Base-by-base conservation (phyloP, 2,888 invertebrate genomes). In the Oscheius sp. region DNA sequence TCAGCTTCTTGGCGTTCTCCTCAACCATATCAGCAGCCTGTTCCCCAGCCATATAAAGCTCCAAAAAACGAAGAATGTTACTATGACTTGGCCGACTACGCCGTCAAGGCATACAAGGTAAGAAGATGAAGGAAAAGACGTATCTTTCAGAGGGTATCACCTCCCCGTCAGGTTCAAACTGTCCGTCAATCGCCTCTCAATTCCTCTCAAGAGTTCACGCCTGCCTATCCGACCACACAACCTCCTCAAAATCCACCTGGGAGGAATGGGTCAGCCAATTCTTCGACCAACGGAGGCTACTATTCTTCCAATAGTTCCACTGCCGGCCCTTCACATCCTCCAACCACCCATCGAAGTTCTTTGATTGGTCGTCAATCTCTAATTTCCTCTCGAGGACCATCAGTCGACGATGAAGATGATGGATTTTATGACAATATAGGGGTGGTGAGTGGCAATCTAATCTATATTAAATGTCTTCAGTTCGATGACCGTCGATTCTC, bases 371-470 rank as follows among this genome's bases (percentile, higher is more conserved):
- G 73, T 20, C 78, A 78, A 47, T 76, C 77, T 61, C 71, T 77
- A n/a, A 47, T 70, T 14, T 78, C 79, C n/a, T 78, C 79, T 2
- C 69, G 80, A 41, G 78, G 73, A 36, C 74, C 78, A 4, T 78
- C 80, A n/a, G 72, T 78, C 2, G 80, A 78, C 33, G 80, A 82
- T 36, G 81, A 79, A 32, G 83, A 84, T 49, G 83, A 83, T 50
- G 82, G 80, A 28, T 81, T 84, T 72, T 84, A 84, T 71, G 84
- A 84, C 63, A 84, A 84, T 67, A 80, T 84, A 51, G 78, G 77
- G 63, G 72, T 73, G 28, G 80, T 80, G 38, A 67, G 75, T 67
- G n/a, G n/a, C n/a, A n/a, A 1, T 9, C 47, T n/a, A 14, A 47
- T 17, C 47, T 9, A 6, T 12, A 47, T 14, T n/a, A 47, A 6